These are phyloP conservation scores for Chloropsis hardwickii DNA, from an alignment of 2,113 vertebrate species.

Conservation along the genomic window DNA sequence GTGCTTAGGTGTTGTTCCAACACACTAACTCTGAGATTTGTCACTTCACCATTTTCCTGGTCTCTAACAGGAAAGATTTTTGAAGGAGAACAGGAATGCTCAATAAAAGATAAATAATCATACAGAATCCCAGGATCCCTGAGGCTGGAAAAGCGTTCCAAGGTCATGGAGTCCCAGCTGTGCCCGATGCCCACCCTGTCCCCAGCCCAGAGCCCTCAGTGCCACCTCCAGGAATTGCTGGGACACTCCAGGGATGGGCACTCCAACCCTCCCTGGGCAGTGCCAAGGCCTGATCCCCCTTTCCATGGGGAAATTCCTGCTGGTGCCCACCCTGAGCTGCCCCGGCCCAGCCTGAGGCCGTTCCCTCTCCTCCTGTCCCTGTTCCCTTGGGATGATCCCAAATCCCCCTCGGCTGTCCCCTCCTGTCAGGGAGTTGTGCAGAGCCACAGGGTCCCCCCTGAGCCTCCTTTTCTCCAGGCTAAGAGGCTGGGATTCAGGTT, in stretches of 20 bases:
- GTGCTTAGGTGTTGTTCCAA: accelerated
- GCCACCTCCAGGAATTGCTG: background rate
- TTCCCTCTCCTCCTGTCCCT: background rate
- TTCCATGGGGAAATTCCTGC: background rate
- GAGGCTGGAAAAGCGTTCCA: background rate
- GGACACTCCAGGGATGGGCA: background rate
- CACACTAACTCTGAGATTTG: background rate
- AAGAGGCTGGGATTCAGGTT: background rate
- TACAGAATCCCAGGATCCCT: accelerated
- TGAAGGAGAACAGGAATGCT: background rate
- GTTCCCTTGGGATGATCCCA: background rate
- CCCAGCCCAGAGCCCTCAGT: background rate
- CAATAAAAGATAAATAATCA: background rate
- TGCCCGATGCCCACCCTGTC: accelerated
- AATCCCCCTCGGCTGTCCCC: background rate
- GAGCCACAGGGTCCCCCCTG: background rate
- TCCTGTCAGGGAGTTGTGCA: background rate
- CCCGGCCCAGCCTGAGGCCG: background rate
- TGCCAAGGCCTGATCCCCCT: background rate
- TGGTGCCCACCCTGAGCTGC: background rate
- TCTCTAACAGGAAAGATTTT: background rate
- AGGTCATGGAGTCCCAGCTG: accelerated
- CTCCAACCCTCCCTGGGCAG: background rate
- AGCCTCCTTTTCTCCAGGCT: background rate
- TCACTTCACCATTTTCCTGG: background rate